phyloP scores from a whole-genome alignment of 1,140 invertebrate species.

The Pseudomyrmex pallidus region DNA sequence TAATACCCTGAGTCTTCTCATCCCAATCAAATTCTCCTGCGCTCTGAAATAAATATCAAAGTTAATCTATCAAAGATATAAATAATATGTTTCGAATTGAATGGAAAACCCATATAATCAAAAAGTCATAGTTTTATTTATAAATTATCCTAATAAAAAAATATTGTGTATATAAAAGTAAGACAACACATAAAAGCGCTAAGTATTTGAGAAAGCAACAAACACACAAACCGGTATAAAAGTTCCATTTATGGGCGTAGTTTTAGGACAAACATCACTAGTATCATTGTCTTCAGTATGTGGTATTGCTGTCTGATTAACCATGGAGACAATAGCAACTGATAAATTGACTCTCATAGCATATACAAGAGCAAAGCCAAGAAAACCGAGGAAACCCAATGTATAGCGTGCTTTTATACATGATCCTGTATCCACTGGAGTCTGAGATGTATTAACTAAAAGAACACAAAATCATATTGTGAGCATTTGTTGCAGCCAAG shows the following conservation, averaged over 20 bases:
- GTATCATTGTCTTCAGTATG: constrained; percentile 85
- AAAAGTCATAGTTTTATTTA: not conserved
- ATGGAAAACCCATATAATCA: too few species aligned
- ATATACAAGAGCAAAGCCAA: constrained; percentile 94
- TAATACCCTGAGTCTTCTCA: constrained; percentile 91
- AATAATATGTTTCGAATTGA: not conserved
- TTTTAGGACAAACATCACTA: constrained; percentile 87
- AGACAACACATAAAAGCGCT: not conserved
- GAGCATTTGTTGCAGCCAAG: constrained; percentile 18
- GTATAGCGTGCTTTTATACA: constrained; percentile 90
- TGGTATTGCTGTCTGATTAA: constrained; percentile 90
- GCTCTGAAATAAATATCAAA: constrained; percentile 82
- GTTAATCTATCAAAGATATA: constrained; percentile 37
- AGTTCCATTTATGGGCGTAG: constrained; percentile 85
- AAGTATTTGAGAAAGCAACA: not conserved
- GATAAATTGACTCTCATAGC: constrained; percentile 96
- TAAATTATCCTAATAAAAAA: not conserved
- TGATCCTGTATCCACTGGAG: constrained; percentile 87
- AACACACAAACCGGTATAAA: constrained; percentile 85
- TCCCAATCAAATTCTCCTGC: constrained; percentile 92
- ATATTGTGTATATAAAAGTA: not conserved
- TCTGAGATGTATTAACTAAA: constrained; percentile 79
- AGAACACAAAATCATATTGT: constrained; percentile 54
- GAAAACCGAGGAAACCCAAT: constrained; percentile 92
- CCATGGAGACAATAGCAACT: constrained; percentile 97